phyloP scores from a whole-genome alignment of 2,113 vertebrate species.

The Melanerpes aurifrons region DNA sequence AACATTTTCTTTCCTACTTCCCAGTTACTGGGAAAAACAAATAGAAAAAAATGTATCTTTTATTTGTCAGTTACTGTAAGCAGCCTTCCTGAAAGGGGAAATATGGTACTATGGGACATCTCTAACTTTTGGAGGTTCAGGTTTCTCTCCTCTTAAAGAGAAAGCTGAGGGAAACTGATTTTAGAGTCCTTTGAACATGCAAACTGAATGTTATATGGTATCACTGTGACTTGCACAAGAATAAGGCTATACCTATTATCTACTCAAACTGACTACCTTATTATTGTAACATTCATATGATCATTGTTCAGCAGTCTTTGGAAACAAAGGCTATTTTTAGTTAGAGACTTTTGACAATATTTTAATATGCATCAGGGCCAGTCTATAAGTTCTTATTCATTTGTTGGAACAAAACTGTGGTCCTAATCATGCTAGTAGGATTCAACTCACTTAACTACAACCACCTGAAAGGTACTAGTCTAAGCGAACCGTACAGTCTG shows the following conservation, averaged over 20 bases:
- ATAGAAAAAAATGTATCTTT: background rate
- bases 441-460: background rate
- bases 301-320: slow-evolving; percentile 39
- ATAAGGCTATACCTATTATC: slow-evolving; percentile 31
- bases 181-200: background rate
- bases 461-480: background rate
- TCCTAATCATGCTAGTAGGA: background rate
- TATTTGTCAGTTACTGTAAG: slow-evolving; percentile 5
- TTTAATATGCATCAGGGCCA: slow-evolving; percentile 7
- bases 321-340: slow-evolving; percentile 48
- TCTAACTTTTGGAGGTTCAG: background rate
- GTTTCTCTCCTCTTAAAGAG: background rate
- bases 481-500: background rate
- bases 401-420: background rate
- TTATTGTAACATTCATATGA: slow-evolving; percentile 17
- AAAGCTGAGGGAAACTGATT: slow-evolving; percentile 14
- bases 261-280: slow-evolving; percentile 33
- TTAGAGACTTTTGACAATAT: slow-evolving; percentile 18
- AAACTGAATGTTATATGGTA: background rate
- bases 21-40: background rate
- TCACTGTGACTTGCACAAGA: background rate
- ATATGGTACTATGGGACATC: background rate
- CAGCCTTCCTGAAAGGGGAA: background rate
- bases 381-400: background rate
- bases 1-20: slow-evolving; percentile 20